Evolutionary conservation across 2,888 invertebrate species (phyloP).

Genomic region (Plusia festucae): DNA sequence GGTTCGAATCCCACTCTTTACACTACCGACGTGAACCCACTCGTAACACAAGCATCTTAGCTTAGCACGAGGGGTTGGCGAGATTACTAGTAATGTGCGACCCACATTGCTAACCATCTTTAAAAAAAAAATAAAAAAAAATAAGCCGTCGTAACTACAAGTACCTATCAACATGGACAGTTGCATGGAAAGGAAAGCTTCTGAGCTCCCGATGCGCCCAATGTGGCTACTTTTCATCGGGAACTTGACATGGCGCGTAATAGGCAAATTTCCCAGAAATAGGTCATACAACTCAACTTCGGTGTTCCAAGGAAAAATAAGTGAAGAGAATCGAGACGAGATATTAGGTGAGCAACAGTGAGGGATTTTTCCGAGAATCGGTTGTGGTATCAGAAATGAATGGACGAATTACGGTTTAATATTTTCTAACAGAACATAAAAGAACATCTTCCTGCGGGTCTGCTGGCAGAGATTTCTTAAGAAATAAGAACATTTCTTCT

Average conservation of each 20-base stretch:
- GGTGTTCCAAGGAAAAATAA: conserved; percentile 52
- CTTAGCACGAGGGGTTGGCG: no score
- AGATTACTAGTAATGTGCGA: no score
- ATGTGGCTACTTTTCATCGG: conserved; percentile 55
- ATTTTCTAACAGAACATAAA: background rate
- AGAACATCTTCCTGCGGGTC: no score
- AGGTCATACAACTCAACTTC: conserved; percentile 58
- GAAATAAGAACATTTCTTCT: no score
- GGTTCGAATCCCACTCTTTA: no score
- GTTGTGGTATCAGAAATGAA: conserved; percentile 12
- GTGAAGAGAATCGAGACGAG: conserved; percentile 59
- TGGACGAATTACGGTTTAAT: conserved; percentile 27
- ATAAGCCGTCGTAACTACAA: conserved; percentile 35
- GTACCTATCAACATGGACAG: conserved; percentile 48
- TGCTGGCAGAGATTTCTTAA: no score
- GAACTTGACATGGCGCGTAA: conserved; percentile 55
- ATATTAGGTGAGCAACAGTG: conserved; percentile 55
- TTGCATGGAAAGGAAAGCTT: conserved; percentile 42
- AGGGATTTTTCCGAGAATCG: conserved; percentile 27
- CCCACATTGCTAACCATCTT: no score
- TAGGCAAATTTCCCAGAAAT: conserved; percentile 57
- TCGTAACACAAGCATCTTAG: no score
- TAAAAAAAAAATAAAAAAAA: no score
- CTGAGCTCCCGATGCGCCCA: conserved; percentile 54
- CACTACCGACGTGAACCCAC: no score